A percentile compares a stretch with the other conserved stretches of the same genome.
Evolutionary conservation across 2,888 invertebrate genomes (phyloP).

Genomic region (Melieria picta): DNA sequence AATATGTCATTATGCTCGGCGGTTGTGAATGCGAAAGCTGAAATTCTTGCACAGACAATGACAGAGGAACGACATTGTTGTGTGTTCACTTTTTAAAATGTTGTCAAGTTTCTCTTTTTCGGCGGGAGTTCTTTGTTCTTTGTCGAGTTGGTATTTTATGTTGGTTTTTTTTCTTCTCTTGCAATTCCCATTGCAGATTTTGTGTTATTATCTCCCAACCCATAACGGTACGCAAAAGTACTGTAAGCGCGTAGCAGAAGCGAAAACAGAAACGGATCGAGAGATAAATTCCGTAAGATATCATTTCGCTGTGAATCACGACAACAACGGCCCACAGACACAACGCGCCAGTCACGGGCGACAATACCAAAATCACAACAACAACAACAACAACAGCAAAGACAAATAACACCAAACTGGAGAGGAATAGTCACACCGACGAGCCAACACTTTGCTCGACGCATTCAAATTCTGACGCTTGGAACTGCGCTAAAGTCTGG

Average conservation of each 20-base stretch:
- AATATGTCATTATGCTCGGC: no score
- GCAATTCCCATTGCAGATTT: no score
- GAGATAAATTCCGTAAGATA: conserved; percentile 12
- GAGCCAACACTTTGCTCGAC: not conserved
- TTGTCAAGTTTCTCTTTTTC: no score
- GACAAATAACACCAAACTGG: not conserved
- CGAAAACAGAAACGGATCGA: not conserved
- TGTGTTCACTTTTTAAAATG: no score
- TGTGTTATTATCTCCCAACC: not conserved
- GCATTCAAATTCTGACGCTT: not conserved
- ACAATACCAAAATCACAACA: not conserved
- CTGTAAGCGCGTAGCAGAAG: conserved; percentile 3
- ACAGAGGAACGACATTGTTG: no score
- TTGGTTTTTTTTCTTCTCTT: no score
- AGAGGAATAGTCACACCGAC: not conserved
- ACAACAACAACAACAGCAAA: not conserved
- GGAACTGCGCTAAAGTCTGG: not conserved
- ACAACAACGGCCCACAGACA: not conserved
- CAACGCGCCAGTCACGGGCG: no score
- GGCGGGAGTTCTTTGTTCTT: no score
- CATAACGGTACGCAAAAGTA: conserved; percentile 13
- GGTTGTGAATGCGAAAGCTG: no score
- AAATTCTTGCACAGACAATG: no score
- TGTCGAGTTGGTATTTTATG: no score
- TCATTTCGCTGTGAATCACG: conserved; percentile 20